These are phyloP conservation scores for Istiophorus platypterus DNA, from an alignment of 2,113 vertebrate genomes.

Conservation along the genomic window DNA sequence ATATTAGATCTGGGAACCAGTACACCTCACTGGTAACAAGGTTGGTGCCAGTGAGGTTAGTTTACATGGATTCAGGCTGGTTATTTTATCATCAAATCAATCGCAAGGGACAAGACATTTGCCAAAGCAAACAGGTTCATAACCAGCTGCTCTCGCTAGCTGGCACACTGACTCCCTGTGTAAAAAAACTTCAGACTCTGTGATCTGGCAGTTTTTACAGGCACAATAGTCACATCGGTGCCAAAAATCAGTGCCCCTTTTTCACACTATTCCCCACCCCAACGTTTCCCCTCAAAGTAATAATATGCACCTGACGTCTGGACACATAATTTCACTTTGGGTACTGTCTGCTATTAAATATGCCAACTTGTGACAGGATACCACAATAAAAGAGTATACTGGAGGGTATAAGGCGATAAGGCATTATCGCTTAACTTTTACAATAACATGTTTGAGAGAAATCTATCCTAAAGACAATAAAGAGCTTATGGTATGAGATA, in stretches of 20 bases:
- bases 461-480: not conserved
- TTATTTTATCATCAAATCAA: conserved; percentile 39
- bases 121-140: conserved; percentile 48
- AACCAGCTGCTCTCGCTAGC: conserved; percentile 24
- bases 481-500: not conserved
- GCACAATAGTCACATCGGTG: not conserved
- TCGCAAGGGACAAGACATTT: conserved; percentile 19
- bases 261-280: not conserved
- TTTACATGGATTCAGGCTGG: conserved; percentile 7
- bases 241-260: conserved; percentile 9
- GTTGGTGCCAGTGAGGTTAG: not conserved
- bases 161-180: conserved; percentile 11
- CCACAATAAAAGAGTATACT: not conserved
- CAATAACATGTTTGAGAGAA: not conserved
- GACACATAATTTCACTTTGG: conserved; percentile 11
- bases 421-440: not conserved
- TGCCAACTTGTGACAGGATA: not conserved
- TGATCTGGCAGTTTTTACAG: conserved; percentile 18
- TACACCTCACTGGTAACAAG: not conserved
- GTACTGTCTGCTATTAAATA: conserved; percentile 13
- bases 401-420: not conserved
- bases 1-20: not conserved
- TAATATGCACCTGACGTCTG: conserved; percentile 17
- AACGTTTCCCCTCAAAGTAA: not conserved
- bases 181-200: conserved; percentile 43